Conservation (phyloP, 2,113 vertebrate species). For the Dendropsophus ebraccatus region DNA sequence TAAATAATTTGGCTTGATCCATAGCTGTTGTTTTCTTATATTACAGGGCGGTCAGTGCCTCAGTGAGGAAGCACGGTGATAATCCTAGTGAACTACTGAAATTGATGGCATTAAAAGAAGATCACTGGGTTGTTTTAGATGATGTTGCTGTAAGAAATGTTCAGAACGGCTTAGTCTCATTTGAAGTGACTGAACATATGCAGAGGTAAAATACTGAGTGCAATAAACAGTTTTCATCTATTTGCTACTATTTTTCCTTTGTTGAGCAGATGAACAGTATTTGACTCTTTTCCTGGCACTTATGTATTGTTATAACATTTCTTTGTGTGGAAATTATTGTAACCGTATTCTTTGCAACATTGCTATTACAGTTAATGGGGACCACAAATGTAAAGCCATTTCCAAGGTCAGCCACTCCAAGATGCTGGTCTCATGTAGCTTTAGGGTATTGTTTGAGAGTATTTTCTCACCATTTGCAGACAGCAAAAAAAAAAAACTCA, state of each 20-base stretch:
- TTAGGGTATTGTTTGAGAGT: too few species aligned
- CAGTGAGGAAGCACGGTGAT: conserved; percentile 70
- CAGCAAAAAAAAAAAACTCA: too few species aligned
- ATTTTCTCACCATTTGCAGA: too few species aligned
- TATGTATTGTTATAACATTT: too few species aligned
- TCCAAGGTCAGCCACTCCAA: too few species aligned
- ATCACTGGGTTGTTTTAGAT: conserved; percentile 79
- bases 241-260: neutral
- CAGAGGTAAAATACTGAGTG: conserved; percentile 74
- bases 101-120: conserved; percentile 76
- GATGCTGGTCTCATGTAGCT: too few species aligned
- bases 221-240: neutral
- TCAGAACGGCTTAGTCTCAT: conserved; percentile 79
- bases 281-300: too few species aligned
- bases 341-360: too few species aligned
- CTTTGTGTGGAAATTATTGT: too few species aligned
- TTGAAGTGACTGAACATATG: conserved; percentile 79
- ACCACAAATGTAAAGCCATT: too few species aligned
- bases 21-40: neutral
- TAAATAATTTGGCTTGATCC: neutral
- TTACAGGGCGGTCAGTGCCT: conserved; percentile 70
- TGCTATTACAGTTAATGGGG: too few species aligned
- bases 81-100: conserved; percentile 70
- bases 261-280: too few species aligned
- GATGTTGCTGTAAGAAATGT: conserved; percentile 71